Base-by-base conservation (phyloP, 1,140 invertebrate species). In the Palaemon carinicauda region DNA sequence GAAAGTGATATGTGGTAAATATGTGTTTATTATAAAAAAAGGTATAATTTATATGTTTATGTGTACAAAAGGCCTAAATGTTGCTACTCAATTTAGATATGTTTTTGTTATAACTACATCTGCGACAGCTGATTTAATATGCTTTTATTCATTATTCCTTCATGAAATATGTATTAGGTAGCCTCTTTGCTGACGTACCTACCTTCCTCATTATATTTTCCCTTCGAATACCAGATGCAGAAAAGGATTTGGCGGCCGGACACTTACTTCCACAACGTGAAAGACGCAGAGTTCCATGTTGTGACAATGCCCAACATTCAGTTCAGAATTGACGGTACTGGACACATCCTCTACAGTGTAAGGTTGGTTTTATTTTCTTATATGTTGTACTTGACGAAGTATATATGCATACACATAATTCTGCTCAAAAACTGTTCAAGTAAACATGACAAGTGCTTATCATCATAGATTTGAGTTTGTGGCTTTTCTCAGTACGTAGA, bases 181-280 rank as follows among this genome's bases (percentile, higher is more conserved):
- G n/a, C n/a, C n/a, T n/a, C n/a, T n/a, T n/a, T n/a, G n/a, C n/a
- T n/a, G n/a, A n/a, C n/a, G n/a, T n/a, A n/a, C n/a, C n/a, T 1
- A 41, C 41, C 41, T 41, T 12, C 41, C 12, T 41, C 0, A 41
- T 41, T 41, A 12, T 41, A n/a, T n/a, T n/a, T n/a, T n/a, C n/a
- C 41, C 41, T 41, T 0, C 41, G 0, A 41, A 5, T 41, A 9
- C 41, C 84, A 86, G 84, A 88, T 93, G 89, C 89, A 92, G 56
- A 91, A 92, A 29, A 91, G 90, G 85, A 90, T 92, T 0, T 95
- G 94, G 94, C 94, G 93, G 88, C 94, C 94, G 0, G 94, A 95
- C 90, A 95, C 94, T 0, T 94, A 92, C 90, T 94, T 95, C 90
- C 90, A 93, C 41, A 95, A 95, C 90, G 94, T 92, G 71, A 92